Base-by-base conservation (phyloP, 2,888 invertebrate genomes). In the Neoitamus cyanurus region DNA sequence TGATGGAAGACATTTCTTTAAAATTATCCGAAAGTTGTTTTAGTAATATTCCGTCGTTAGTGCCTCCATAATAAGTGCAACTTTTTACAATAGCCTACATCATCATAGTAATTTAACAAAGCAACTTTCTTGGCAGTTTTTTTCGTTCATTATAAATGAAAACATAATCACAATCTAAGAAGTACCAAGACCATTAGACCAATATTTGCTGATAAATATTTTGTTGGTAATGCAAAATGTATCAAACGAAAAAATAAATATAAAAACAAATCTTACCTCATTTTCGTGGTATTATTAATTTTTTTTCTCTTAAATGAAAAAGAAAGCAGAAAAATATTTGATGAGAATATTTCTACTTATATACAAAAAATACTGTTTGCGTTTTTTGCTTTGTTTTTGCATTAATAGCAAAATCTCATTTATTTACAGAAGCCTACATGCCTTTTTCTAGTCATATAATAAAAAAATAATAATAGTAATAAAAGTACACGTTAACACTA, bases 391-490 rank as follows among this genome's bases (percentile, higher is more conserved):
- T 75, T 58, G 15, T 58, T 48, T 58, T 58, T 80, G 78, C 78
- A 58, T 31, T 34, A 80, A 80, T 80, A 58, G 48, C 48, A 58
- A 48, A 58, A 58, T 34, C 20, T 58, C 58, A 58, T 80, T 80
- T 82, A 82, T 82, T 82, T 82, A 82, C 82, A 82, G 46, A 42
- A 80, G 82, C 82, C 82, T 82, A 82, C 82, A 82, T 82, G 82
- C 82, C 42, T 82, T 58, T 78, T 68, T 58, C 34, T 20, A 48
- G 31, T 34, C 25, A 36, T 82, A 68, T 69, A 82, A 34, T 75
- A 75, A 58, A 58, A 48, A 58, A 28, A 75, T 42, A 80, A 73
- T 36, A 82, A 82, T 82, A 80, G 58, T 58, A 82, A 69, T 82
- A 37, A 34, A 82, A 70, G 7, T 70, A 70, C 70, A 70, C 70